Evolutionary conservation across 2,888 invertebrate species (phyloP).

Genomic region (Nesidiocoris tenuis): DNA sequence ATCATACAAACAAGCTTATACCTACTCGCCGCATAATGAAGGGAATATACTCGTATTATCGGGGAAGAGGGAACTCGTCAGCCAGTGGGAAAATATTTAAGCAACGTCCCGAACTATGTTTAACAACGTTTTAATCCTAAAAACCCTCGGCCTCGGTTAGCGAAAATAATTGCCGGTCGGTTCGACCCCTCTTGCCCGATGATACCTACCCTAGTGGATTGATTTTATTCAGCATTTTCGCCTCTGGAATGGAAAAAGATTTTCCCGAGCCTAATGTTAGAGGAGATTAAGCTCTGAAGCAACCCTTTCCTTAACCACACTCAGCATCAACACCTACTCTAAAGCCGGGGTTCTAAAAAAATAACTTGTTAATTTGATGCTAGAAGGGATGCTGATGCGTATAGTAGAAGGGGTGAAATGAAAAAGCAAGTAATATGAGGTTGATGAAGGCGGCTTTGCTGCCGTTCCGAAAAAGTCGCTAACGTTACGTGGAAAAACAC

Average conservation of each 20-base stretch:
- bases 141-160: background rate
- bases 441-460: background rate
- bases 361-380: background rate
- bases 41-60: no score
- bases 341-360: background rate
- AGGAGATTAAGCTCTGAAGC: conserved; percentile 20
- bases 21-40: no score
- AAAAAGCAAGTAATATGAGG: background rate
- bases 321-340: background rate
- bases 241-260: conserved; percentile 6
- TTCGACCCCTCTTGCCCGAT: background rate
- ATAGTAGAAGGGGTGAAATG: background rate
- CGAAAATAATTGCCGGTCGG: background rate
- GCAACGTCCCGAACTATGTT: background rate
- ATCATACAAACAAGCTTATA: no score
- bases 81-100: background rate
- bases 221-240: background rate
- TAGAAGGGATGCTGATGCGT: background rate
- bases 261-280: conserved; percentile 19
- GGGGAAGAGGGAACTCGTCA: background rate
- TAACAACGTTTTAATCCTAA: background rate
- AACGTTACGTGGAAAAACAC: background rate
- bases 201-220: background rate
- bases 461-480: background rate
- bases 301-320: background rate